phyloP scores from a whole-genome alignment of 2,888 invertebrate genomes.

The Podotricha telesiphe region DNA sequence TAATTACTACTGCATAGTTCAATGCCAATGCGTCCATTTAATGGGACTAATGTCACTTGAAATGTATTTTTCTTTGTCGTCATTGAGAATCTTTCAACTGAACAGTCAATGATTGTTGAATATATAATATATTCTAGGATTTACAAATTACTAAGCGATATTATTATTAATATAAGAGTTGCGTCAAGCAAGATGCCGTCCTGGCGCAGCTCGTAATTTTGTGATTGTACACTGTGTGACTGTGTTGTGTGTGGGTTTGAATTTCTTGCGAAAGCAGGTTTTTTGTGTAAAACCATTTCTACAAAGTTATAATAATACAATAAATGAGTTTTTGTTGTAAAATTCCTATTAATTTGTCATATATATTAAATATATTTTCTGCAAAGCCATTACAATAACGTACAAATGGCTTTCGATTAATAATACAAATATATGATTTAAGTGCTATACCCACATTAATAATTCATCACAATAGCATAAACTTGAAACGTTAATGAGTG shows the following conservation, averaged over 20 bases:
- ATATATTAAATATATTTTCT: too few species aligned
- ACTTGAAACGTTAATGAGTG: constrained; percentile 21
- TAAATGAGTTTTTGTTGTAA: not conserved
- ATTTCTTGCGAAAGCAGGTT: not conserved
- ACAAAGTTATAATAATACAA: not conserved
- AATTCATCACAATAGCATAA: constrained; percentile 4
- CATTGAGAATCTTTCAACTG: constrained; percentile 11
- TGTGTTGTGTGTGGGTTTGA: not conserved
- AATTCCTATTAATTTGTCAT: not conserved
- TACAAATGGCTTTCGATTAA: not conserved
- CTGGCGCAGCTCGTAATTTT: not conserved
- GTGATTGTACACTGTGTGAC: not conserved
- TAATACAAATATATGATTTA: not conserved
- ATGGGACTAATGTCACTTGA: constrained; percentile 39
- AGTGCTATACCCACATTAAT: not conserved
- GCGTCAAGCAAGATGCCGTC: not conserved
- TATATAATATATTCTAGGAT: not conserved
- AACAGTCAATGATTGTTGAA: not conserved
- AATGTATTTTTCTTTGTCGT: constrained; percentile 23
- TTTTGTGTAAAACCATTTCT: too few species aligned
- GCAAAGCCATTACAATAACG: not conserved
- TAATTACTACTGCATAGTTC: constrained; percentile 28
- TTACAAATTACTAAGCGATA: not conserved
- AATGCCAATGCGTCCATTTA: constrained; percentile 42
- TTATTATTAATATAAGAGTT: not conserved